phyloP scores from a whole-genome alignment of 2,888 invertebrate genomes.

The Melinopterus prodromus region DNA sequence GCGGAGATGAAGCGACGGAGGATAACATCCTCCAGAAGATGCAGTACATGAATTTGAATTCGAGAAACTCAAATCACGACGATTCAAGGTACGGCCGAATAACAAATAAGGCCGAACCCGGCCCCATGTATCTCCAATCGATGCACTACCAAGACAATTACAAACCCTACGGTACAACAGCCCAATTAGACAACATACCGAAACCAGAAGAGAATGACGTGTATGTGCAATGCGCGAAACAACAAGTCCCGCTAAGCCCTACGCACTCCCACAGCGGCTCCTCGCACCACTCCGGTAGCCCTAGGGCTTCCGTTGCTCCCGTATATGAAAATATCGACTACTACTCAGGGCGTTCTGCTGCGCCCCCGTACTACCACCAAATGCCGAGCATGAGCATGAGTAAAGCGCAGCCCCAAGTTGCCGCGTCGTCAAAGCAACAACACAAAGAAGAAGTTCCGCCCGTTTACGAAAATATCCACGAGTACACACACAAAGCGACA shows the following conservation, averaged over 20 bases:
- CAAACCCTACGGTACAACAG: slow-evolving; percentile 80
- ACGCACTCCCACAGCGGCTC: slow-evolving; percentile 69
- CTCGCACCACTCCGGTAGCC: slow-evolving; percentile 67
- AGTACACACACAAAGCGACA: slow-evolving; percentile 52
- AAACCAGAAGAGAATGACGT: slow-evolving; percentile 57
- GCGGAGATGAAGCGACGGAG: slow-evolving; percentile 47
- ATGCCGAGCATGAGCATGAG: slow-evolving; percentile 62
- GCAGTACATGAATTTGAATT: slow-evolving; percentile 54
- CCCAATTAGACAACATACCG: slow-evolving; percentile 69
- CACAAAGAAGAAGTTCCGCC: slow-evolving; percentile 60
- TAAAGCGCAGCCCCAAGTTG: slow-evolving; percentile 85
- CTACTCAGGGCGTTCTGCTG: slow-evolving; percentile 64
- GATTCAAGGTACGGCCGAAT: slow-evolving; percentile 58
- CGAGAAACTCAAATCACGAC: slow-evolving; percentile 43
- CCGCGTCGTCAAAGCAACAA: slow-evolving; percentile 65
- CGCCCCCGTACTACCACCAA: slow-evolving; percentile 71
- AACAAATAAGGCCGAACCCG: slow-evolving; percentile 52
- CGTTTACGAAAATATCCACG: slow-evolving; percentile 62
- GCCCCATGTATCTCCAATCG: slow-evolving; percentile 47
- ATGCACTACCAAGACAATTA: slow-evolving; percentile 70
- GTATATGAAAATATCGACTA: slow-evolving; percentile 88
- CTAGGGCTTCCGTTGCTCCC: slow-evolving; percentile 60
- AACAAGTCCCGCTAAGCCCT: slow-evolving; percentile 62
- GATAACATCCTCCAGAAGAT: slow-evolving; percentile 54
- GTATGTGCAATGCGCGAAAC: slow-evolving; percentile 60